Base-by-base conservation (phyloP, 92 coral and sea anemone genomes). In the Actinostola sp. region DNA sequence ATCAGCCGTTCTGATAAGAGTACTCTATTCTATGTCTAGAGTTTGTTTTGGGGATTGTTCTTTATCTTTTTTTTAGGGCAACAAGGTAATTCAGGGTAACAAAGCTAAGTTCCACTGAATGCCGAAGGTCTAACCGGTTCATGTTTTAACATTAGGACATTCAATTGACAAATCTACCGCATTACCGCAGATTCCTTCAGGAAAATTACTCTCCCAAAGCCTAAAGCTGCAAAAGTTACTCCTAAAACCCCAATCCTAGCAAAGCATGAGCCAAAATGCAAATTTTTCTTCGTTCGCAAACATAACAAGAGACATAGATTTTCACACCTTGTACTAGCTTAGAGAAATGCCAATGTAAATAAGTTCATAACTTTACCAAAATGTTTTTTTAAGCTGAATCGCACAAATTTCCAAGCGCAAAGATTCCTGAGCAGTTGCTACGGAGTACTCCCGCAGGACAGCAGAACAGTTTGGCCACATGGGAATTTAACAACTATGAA, bases 401-500 rank as follows among this genome's bases (percentile, higher is more conserved):
- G 24, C 21, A 31, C 15, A 68, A 50, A 8, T 23, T 51, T 3
- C 58, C 57, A 43, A 25, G 27, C 29, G 56, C 42, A 66, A 66
- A n/a, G 24, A 6, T 13, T 45, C 72, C 26, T 2, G 29, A 20
- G 4, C 59, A 19, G 3, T 10, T 23, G 42, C 42, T 4, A 20
- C 43, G 19, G 13, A 11, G 16, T 61, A 23, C 4, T 33, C 12
- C 16, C 31, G 20, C 70, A 64, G 70, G 48, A 42, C 70, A 11
- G 51, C 20, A 2, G 23, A 3, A 39, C 11, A 42, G 20, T 21
- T 14, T 33, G 16, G n/a, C 69, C 80, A 77, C 80, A 53, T 64
- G 80, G 83, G 73, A 83, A 77, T 72, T 72, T 31, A 51, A 76
- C 33, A 14, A 21, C 0, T 39, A 67, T 31, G 82, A 85, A 13